Conservation (phyloP, 2,888 invertebrate species). For the Leucophenga maculata region DNA sequence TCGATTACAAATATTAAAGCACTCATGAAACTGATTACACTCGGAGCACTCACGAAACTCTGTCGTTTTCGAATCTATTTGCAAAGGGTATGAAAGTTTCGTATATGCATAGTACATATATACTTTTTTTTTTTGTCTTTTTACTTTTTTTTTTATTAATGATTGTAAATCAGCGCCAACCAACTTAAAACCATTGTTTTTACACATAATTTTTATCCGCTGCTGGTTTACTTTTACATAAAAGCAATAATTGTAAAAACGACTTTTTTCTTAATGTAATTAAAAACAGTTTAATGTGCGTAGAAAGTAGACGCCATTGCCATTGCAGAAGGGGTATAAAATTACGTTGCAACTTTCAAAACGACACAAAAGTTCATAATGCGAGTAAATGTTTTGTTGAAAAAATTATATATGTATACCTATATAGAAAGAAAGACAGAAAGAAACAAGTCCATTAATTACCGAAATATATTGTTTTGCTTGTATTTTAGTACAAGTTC, state of each 20-base stretch:
- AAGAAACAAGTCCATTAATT: too few relatives aligned
- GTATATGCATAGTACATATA: not conserved
- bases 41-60: too few relatives aligned
- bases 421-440: too few relatives aligned
- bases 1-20: too few relatives aligned
- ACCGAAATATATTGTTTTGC: too few relatives aligned
- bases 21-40: too few relatives aligned
- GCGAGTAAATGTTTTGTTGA: too few relatives aligned
- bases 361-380: not conserved
- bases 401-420: too few relatives aligned
- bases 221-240: not conserved
- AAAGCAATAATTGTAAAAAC: not conserved
- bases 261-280: not conserved
- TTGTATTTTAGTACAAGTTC: too few relatives aligned
- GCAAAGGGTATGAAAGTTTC: not conserved
- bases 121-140: too few relatives aligned
- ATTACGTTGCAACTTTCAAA: constrained; percentile 1
- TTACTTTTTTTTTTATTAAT: not conserved
- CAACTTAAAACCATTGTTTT: not conserved
- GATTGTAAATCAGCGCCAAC: not conserved
- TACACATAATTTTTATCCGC: not conserved
- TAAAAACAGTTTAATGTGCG: constrained; percentile 1
- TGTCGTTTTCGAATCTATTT: too few relatives aligned
- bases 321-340: not conserved
- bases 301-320: not conserved